Evolutionary conservation across 2,797 vertebrate genomes (phyloP).

Genomic region (Crocidura indochinensis): DNA sequence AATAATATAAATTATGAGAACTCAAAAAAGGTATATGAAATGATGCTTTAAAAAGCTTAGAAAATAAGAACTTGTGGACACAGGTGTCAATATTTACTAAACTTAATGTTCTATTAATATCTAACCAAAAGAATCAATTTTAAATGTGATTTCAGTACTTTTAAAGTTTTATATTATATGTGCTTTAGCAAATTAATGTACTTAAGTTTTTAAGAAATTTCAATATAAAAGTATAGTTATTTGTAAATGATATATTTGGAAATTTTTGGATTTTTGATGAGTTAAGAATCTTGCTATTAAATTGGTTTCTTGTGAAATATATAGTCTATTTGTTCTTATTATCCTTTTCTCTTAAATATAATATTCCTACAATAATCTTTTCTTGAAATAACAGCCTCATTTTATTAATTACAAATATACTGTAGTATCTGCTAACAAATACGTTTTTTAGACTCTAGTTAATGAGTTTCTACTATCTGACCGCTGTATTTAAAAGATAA

Average conservation of each 20-base stretch:
- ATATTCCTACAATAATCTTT: not conserved
- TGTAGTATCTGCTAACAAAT: not conserved
- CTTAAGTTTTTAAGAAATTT: slow-evolving; percentile 60
- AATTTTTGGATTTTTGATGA: slow-evolving; percentile 19
- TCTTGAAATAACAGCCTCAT: not conserved
- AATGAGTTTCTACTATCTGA: not conserved
- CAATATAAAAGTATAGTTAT: slow-evolving; percentile 6
- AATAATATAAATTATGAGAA: slow-evolving; percentile 48
- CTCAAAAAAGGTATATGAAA: slow-evolving; percentile 25
- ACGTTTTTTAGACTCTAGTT: slow-evolving; percentile 8
- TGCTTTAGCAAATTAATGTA: slow-evolving; percentile 14
- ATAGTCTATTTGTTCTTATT: not conserved
- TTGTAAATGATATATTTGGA: slow-evolving; percentile 7
- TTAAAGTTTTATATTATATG: slow-evolving; percentile 38
- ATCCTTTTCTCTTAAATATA: not conserved
- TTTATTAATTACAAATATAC: slow-evolving; percentile 42
- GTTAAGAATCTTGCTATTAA: not conserved
- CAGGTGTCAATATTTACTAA: not conserved
- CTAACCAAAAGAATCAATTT: slow-evolving; percentile 28
- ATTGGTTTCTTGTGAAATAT: not conserved
- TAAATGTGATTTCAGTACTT: slow-evolving; percentile 37
- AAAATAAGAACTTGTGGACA: slow-evolving; percentile 58
- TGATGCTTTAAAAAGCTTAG: slow-evolving; percentile 60
- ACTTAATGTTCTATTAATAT: slow-evolving; percentile 28
- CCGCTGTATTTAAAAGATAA: not conserved